phyloP scores from a whole-genome alignment of 2,888 invertebrate species.

The Cremastinae sp. region DNA sequence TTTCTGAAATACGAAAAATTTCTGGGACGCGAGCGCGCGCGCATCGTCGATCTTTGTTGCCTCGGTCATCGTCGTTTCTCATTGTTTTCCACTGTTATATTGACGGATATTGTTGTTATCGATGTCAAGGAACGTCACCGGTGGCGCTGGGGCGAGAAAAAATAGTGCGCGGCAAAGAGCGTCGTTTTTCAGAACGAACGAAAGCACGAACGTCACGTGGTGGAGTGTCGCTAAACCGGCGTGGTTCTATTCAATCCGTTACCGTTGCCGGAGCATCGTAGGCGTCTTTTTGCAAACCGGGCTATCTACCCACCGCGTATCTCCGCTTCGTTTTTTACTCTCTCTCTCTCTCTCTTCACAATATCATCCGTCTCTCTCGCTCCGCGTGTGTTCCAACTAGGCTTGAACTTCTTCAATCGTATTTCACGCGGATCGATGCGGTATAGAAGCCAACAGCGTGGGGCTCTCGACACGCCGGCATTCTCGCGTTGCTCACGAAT shows the following conservation, averaged over 20 bases:
- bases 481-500: constrained; percentile 29
- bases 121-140: constrained; percentile 38
- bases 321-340: neutral
- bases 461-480: constrained; percentile 20
- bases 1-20: constrained; percentile 7
- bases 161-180: constrained; percentile 31
- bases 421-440: constrained; percentile 65
- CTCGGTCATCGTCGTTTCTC: constrained; percentile 24
- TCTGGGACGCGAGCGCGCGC: constrained; percentile 26
- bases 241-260: constrained; percentile 57
- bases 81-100: constrained; percentile 9
- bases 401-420: constrained; percentile 62
- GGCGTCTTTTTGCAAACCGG: constrained; percentile 48
- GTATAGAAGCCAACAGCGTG: constrained; percentile 54
- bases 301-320: constrained; percentile 14
- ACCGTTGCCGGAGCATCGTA: constrained; percentile 38
- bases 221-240: constrained; percentile 56
- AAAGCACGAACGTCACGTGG: constrained; percentile 66
- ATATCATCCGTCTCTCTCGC: neutral
- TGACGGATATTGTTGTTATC: constrained; percentile 26
- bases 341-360: constrained; percentile 8
- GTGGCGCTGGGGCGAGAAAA: constrained; percentile 24
- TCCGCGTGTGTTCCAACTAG: constrained; percentile 25
- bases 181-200: constrained; percentile 13
- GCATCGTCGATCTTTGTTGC: constrained; percentile 3